Conservation (phyloP, 37 sponge, comb jelly and placozoan species). For the Oscarella lobularis region DNA sequence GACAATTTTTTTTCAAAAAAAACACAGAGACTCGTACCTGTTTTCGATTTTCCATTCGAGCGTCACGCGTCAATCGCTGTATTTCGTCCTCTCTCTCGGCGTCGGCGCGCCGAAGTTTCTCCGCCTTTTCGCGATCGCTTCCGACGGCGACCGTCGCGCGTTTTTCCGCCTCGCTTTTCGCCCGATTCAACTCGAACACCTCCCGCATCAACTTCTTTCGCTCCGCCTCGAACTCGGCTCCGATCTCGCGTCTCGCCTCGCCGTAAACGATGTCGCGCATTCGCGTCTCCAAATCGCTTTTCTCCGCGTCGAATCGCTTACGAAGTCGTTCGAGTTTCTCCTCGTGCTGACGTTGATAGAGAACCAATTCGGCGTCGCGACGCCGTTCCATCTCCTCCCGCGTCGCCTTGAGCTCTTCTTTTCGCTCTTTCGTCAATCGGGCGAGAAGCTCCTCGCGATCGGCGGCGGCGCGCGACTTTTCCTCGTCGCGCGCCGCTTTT, state of each 20-base stretch:
- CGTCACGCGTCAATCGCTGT: neutral
- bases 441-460: neutral
- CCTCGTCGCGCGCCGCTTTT: neutral
- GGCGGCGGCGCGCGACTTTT: neutral
- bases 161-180: neutral
- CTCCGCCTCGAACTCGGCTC: neutral
- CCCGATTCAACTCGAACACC: neutral
- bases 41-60: constrained; percentile 9
- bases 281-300: neutral
- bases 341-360: neutral
- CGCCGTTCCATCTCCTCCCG: neutral
- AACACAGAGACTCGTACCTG: constrained; percentile 3
- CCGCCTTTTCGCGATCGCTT: constrained; percentile 10
- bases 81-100: constrained; percentile 13
- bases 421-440: neutral
- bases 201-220: neutral
- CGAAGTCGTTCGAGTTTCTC: neutral
- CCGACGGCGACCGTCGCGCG: neutral
- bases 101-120: constrained; percentile 1
- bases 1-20: no score
- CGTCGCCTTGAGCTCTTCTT: neutral
- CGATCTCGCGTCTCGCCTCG: neutral
- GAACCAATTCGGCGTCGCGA: neutral
- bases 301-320: neutral
- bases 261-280: neutral